phyloP scores from a whole-genome alignment of 1,140 invertebrate species.

The Drosophila micromelanica region DNA sequence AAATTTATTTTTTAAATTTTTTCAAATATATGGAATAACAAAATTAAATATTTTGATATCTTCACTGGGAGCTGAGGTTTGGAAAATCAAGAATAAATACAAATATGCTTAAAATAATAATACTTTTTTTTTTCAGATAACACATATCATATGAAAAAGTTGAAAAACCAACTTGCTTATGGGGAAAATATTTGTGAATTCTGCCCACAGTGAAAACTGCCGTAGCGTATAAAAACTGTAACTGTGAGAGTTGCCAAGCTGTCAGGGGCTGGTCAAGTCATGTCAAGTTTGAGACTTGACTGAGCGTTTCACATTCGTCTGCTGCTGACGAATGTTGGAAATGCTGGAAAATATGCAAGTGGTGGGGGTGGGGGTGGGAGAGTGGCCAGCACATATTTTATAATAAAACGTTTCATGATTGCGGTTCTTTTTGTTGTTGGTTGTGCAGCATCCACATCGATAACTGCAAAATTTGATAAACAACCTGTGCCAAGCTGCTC shows the following conservation, averaged over 20 bases:
- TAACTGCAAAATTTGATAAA: constrained; percentile 63
- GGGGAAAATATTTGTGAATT: too few species aligned
- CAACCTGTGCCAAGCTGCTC: constrained; percentile 34
- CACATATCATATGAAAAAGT: too few species aligned
- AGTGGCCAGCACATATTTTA: constrained; percentile 54
- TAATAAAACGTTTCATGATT: constrained; percentile 73
- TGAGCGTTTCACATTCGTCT: constrained; percentile 20
- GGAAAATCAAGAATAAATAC: too few species aligned
- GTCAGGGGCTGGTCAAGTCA: constrained; percentile 37
- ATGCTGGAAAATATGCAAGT: constrained; percentile 23
- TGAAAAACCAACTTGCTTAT: too few species aligned
- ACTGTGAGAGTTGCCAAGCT: constrained; percentile 6
- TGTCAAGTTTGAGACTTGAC: constrained; percentile 43
- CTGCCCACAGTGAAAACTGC: constrained; percentile 5
- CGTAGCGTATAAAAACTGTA: constrained; percentile 29
- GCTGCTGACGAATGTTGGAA: constrained; percentile 42
- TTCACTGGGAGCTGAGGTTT: too few species aligned
- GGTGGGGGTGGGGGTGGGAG: background rate
- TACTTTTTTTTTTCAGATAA: too few species aligned
- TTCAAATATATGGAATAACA: too few species aligned
- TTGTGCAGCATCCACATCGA: constrained; percentile 40
- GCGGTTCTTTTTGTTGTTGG: constrained; percentile 53
- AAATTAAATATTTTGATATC: too few species aligned
- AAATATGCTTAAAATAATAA: too few species aligned
- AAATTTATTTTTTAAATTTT: too few species aligned